Evolutionary conservation across 2,113 vertebrate species (phyloP).

Genomic region (Nothobranchius furzeri): DNA sequence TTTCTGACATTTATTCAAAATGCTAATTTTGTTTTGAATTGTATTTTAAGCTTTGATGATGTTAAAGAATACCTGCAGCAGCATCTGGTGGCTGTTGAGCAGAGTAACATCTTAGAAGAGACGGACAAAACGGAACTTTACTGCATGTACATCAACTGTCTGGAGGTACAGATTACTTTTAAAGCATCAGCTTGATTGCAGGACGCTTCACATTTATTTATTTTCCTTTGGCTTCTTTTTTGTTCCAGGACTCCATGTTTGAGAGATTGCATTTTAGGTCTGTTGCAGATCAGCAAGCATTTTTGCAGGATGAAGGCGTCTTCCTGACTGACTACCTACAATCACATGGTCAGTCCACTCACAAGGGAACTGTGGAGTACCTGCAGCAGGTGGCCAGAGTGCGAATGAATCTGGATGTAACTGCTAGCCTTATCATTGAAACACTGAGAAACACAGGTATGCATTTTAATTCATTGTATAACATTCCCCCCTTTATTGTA

Average conservation of each 20-base stretch:
- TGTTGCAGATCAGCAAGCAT: slow-evolving; percentile 5
- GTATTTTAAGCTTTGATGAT: slow-evolving; percentile 81
- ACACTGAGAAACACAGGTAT: slow-evolving; percentile 43
- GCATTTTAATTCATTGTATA: not conserved
- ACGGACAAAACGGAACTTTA: slow-evolving; percentile 88
- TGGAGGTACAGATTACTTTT: slow-evolving; percentile 81
- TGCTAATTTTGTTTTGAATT: not conserved
- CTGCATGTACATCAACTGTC: slow-evolving; percentile 87
- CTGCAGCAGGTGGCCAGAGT: slow-evolving; percentile 86
- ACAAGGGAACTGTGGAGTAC: slow-evolving; percentile 73
- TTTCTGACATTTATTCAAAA: slow-evolving; percentile 3
- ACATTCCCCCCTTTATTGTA: not conserved
- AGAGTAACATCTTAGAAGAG: slow-evolving; percentile 74
- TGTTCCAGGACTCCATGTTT: slow-evolving; percentile 86
- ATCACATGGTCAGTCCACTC: not conserved
- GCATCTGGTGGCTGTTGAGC: slow-evolving; percentile 83
- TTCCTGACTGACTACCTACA: slow-evolving; percentile 72
- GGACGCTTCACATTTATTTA: too few relatives aligned
- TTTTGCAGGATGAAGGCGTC: slow-evolving; percentile 35
- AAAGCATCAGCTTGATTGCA: not conserved
- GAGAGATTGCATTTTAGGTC: slow-evolving; percentile 80
- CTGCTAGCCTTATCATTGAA: slow-evolving; percentile 75
- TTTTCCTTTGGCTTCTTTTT: not conserved
- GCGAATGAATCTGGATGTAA: slow-evolving; percentile 83
- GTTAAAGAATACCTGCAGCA: slow-evolving; percentile 84